A percentile compares a stretch with the other conserved stretches of the same genome.
phyloP scores from a whole-genome alignment of 2,113 vertebrate species.

The Phalacrocorax carbo region DNA sequence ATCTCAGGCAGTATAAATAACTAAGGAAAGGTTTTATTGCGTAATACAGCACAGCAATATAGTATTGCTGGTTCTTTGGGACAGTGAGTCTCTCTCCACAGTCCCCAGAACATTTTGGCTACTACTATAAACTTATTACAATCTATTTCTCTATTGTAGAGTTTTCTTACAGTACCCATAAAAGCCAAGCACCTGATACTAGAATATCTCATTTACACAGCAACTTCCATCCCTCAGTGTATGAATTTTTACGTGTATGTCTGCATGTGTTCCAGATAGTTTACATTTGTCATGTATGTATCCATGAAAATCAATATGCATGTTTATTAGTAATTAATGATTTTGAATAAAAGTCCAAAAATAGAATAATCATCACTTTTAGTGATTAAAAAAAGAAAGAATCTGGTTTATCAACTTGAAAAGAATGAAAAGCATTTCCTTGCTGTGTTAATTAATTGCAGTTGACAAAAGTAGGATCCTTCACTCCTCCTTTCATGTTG shows the following conservation, averaged over 20 bases:
- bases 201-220: slow-evolving; percentile 1
- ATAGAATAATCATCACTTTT: slow-evolving; percentile 43
- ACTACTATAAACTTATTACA: slow-evolving; percentile 27
- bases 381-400: not conserved
- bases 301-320: not conserved
- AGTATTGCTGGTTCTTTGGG: slow-evolving; percentile 21
- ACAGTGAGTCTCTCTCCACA: not conserved
- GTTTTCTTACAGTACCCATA: slow-evolving; percentile 30
- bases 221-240: not conserved
- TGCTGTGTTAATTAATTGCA: slow-evolving; percentile 72
- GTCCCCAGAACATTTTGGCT: slow-evolving; percentile 43
- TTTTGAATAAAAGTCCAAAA: slow-evolving; percentile 22
- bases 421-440: slow-evolving; percentile 59
- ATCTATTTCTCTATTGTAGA: not conserved
- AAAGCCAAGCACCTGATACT: slow-evolving; percentile 33
- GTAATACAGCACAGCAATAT: not conserved
- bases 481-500: slow-evolving; percentile 53
- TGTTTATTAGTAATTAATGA: slow-evolving; percentile 13
- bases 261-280: not conserved
- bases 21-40: slow-evolving; percentile 49
- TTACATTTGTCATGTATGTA: not conserved
- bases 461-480: slow-evolving; percentile 76
- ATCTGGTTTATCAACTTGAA: slow-evolving; percentile 44
- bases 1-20: slow-evolving; percentile 49
- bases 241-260: not conserved